Evolutionary conservation across 30 jellyfish, hydroid and myxozoan species (phyloP), one percentile per base, ranked within the genome.

Genomic region (Aurelia aurita complex sp. Pacific): DNA sequence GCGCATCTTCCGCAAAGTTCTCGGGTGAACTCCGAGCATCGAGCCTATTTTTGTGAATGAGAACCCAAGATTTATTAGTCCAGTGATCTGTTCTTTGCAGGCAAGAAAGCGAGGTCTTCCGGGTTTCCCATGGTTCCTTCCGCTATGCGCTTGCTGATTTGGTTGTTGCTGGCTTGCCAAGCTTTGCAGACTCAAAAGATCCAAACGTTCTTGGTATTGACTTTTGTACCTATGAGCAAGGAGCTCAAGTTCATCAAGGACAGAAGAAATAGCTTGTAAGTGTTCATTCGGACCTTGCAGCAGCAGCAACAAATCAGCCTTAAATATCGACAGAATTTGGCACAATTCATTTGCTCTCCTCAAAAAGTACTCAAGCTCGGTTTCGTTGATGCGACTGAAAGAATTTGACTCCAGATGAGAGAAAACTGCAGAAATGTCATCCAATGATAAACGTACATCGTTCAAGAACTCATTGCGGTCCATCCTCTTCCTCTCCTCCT

Each of bases 231-330:
- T 66, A n/a, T 66, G 76, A 32, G 76, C 34, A 66, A 66, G 76
- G 76, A 66, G 34, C 76, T 66, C 42, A 66, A 66, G 76, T 29
- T 66, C 76, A 15, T 66, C 76, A 66, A 66, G 76, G 76, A 66
- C 76, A 66, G 34, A 2, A 1, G 76, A 66, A 2, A 66, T 66
- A 14, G 34, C 76, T 66, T 66, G 76, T 0, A 66, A 29, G 76
- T 66, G 76, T 66, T 66, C 76, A 66, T 66, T 29, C 46, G 16
- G 76, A 29, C 42, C 76, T 13, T 29, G 29, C 29, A 23, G 42
- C 76, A 66, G 42, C 42, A 66, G 76, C 42, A 66, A 66, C 42
- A 66, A 66, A 29, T 66, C 76, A 66, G 76, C 76, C 42, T 66
- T 66, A 32, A 66, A 66, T 66, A 66, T 29, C 42, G 76, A 66